Conservation (phyloP, 2,797 vertebrate genomes). For the Enteromius paludinosus region DNA sequence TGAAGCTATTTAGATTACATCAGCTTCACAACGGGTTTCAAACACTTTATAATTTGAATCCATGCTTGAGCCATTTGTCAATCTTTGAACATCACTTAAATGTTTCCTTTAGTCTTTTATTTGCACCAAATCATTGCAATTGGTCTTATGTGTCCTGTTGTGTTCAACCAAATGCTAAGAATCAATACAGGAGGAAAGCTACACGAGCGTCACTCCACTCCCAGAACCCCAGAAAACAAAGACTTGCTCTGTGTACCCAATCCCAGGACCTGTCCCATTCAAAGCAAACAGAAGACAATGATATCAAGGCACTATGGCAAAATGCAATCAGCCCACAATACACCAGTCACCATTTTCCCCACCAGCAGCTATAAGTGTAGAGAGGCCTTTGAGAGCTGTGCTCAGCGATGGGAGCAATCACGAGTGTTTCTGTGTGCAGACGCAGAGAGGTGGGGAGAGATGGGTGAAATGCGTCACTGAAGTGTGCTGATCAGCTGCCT, state of each 20-base stretch:
- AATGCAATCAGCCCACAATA: constrained; percentile 57
- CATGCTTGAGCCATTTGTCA: not conserved
- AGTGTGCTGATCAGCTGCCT: constrained; percentile 42
- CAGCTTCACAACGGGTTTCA: constrained; percentile 11
- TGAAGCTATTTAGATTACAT: not conserved
- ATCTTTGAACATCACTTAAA: not conserved
- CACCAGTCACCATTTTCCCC: constrained; percentile 49
- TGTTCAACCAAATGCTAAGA: constrained; percentile 3
- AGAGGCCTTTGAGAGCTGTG: constrained; percentile 52
- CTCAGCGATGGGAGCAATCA: constrained; percentile 60
- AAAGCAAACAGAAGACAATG: constrained; percentile 52
- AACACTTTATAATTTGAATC: not conserved
- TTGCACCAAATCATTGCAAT: not conserved
- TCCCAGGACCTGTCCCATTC: constrained; percentile 39
- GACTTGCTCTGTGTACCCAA: constrained; percentile 24
- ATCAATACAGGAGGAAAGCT: not conserved
- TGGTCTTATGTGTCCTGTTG: not conserved
- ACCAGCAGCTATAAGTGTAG: constrained; percentile 51
- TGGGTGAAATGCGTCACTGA: constrained; percentile 45
- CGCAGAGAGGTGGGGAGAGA: constrained; percentile 35
- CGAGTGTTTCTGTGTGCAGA: constrained; percentile 57
- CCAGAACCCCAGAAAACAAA: constrained; percentile 24
- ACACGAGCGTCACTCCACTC: not conserved
- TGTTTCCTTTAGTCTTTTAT: not conserved
- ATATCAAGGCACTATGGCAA: constrained; percentile 44